Conservation (phyloP, 2,797 vertebrate species). For the Prionace glauca region DNA sequence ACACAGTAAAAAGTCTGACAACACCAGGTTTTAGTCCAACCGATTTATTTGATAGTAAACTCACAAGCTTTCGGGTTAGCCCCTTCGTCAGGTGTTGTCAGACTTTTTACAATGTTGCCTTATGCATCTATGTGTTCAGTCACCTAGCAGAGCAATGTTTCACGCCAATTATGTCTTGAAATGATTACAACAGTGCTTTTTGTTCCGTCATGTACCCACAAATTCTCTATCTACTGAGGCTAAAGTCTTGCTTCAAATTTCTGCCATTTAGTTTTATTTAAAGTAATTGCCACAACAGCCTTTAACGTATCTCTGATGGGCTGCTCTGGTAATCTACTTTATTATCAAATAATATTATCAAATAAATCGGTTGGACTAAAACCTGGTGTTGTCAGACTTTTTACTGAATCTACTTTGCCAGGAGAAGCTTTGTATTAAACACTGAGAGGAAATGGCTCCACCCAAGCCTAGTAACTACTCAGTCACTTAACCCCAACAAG, state of each 20-base stretch:
- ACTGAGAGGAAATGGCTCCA: not conserved
- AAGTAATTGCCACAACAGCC: not conserved
- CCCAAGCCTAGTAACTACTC: not conserved
- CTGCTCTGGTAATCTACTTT: not conserved
- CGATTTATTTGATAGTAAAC: too few species aligned
- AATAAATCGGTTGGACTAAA: too few species aligned
- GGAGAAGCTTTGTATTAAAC: not conserved
- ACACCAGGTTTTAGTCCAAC: too few species aligned
- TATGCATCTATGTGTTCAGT: not conserved
- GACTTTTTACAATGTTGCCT: not conserved
- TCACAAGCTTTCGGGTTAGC: too few species aligned
- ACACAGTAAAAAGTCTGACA: too few species aligned
- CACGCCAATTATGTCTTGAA: not conserved
- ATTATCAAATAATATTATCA: too few species aligned
- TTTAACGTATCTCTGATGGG: not conserved
- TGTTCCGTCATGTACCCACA: not conserved
- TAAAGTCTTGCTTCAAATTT: not conserved
- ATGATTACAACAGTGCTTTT: not conserved
- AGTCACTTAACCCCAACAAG: not conserved
- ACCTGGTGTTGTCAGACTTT: too few species aligned
- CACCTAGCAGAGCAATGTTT: not conserved
- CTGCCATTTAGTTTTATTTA: not conserved
- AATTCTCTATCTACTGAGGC: not conserved
- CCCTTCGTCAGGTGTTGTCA: too few species aligned
- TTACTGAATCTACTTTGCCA: not conserved